phyloP scores from a whole-genome alignment of 2,113 vertebrate species.

The Tichodroma muraria region DNA sequence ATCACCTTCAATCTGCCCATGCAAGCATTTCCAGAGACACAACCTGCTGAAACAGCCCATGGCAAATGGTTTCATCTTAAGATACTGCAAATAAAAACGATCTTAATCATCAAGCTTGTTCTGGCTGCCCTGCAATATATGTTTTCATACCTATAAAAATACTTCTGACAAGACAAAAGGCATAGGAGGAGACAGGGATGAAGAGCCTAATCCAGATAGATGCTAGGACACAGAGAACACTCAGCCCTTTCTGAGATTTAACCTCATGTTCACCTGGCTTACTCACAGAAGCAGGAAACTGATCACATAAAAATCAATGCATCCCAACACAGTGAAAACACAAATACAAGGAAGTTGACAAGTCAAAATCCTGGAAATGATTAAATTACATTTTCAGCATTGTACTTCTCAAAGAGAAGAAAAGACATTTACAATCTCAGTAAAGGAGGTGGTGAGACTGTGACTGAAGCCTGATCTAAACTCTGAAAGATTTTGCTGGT shows the following conservation, averaged over 20 bases:
- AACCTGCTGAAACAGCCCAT: not conserved
- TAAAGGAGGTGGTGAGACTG: not conserved
- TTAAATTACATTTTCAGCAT: not conserved
- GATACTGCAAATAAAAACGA: not conserved
- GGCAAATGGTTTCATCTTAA: not conserved
- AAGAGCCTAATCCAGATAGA: not conserved
- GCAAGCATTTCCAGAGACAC: not conserved
- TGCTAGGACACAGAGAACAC: not conserved
- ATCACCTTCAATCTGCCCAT: not conserved
- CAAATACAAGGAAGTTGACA: not conserved
- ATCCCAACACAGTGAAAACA: not conserved
- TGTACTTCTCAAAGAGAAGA: not conserved
- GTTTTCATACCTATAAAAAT: not conserved
- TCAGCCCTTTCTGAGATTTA: not conserved
- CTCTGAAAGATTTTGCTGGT: not conserved
- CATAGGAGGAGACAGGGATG: not conserved
- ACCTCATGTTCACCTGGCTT: not conserved
- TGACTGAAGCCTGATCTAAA: not conserved
- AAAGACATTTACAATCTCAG: not conserved
- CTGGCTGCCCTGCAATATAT: fast-evolving
- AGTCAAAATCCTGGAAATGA: not conserved
- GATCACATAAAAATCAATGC: not conserved
- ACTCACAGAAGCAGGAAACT: not conserved
- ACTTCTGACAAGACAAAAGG: not conserved
- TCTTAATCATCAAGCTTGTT: not conserved